Conservation (phyloP, 2,797 vertebrate genomes). For the Muscicapa striata region DNA sequence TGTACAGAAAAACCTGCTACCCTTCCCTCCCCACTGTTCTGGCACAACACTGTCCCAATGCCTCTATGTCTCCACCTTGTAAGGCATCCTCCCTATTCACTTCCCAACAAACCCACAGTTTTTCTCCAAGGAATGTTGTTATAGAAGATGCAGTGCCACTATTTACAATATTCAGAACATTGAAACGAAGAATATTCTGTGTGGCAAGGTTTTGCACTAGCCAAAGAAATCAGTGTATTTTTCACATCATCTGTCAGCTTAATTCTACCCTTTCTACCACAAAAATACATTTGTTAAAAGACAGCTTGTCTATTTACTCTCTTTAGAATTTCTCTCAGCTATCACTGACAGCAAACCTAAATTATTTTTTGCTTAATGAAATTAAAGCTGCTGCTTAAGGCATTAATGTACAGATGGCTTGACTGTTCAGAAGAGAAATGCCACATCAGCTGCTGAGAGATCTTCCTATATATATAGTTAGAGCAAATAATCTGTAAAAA, state of each 20-base stretch:
- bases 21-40: background rate
- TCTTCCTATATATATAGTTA: background rate
- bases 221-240: background rate
- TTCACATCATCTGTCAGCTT: background rate
- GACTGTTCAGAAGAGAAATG: background rate
- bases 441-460: background rate
- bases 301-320: background rate
- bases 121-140: background rate
- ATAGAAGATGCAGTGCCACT: background rate
- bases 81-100: background rate
- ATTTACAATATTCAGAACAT: background rate
- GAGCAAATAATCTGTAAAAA: background rate
- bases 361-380: slow-evolving; percentile 14
- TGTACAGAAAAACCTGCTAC: background rate
- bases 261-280: background rate
- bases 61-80: background rate
- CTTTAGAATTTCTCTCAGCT: slow-evolving; percentile 3
- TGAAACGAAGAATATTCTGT: background rate
- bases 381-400: background rate
- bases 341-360: background rate
- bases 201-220: background rate
- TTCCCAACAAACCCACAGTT: background rate
- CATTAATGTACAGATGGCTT: background rate
- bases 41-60: background rate
- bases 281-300: background rate